Base-by-base conservation (phyloP, 2,888 invertebrate genomes). In the Strigamia crassipes region DNA sequence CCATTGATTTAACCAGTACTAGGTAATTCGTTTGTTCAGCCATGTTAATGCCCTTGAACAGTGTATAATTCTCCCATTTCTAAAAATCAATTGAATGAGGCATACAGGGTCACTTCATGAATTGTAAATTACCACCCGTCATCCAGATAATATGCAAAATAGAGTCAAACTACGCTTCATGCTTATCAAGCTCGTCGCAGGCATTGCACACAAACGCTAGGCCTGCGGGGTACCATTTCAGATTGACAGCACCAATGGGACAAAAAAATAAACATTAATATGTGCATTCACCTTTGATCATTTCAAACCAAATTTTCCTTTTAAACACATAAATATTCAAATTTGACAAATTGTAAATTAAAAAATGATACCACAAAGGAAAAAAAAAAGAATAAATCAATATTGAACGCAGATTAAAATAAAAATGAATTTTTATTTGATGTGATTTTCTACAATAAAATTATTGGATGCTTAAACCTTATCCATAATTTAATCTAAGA, bases 1-100 rank as follows among this genome's bases (percentile, higher is more conserved):
- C 73, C 73, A 73, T 73, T 73, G 31, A 73, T 73, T 73, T 73
- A 31, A 31, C 23, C 73, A 13, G 73, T 31, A 2, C 12, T 1
- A 6, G 73, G 73, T 23, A 31, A 73, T 31, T 73, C 18, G 27
- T 8, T 27, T 73, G 73, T 27, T 73, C 73, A 31, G 10, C 27
- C 27, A 15, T 27, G 31, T 73, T 73, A 73, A 27, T 31, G 27
- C 31, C 31, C 73, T 73, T 73, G 73, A 73, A 73, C 31, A 73
- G 73, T 73, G 73, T 73, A 73, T 73, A 73, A 73, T 73, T 73
- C 73, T 73, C 73, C 73, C 73, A 73, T 73, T 73, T 73, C 73
- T 73, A 73, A 27, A 73, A 73, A 73, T 73, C 73, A 73, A 73
- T 73, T 73, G 23, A 27, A 73, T 73, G 73, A 73, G 73, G 73